Evolutionary conservation across 2,888 invertebrate species (phyloP).

Genomic region (Nomada flava): DNA sequence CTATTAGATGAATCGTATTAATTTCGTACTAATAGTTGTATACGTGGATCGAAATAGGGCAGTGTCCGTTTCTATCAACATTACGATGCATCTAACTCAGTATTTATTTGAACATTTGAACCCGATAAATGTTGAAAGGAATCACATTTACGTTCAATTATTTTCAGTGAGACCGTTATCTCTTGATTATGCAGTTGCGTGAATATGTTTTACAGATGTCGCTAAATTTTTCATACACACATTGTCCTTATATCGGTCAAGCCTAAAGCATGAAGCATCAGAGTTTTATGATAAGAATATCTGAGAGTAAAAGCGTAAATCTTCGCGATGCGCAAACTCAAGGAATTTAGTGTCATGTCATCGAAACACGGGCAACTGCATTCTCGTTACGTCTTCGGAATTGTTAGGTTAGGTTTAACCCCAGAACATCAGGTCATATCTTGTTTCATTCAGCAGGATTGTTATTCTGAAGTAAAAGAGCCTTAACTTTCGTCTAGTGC

Average conservation of each 20-base stretch:
- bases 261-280: background rate
- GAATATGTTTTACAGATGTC: slow-evolving; percentile 52
- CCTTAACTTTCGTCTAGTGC: background rate
- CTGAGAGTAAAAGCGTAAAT: background rate
- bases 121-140: slow-evolving; percentile 6
- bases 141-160: slow-evolving; percentile 27
- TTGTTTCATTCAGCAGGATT: slow-evolving; percentile 14
- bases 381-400: background rate
- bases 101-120: slow-evolving; percentile 15
- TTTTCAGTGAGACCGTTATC: slow-evolving; percentile 45
- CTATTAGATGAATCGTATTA: background rate
- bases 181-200: slow-evolving; percentile 30
- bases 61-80: background rate
- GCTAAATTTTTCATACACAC: slow-evolving; percentile 22
- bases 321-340: slow-evolving; percentile 8
- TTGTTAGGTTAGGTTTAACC: slow-evolving; percentile 52
- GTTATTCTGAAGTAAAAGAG: background rate
- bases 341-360: slow-evolving; percentile 12
- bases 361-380: slow-evolving; percentile 3
- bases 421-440: slow-evolving; percentile 5
- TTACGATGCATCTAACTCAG: background rate
- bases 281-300: slow-evolving; percentile 10
- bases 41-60: background rate
- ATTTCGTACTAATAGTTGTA: background rate
- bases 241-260: background rate